Conservation (phyloP, 2,113 vertebrate species). For the Phalacrocorax pelagicus region DNA sequence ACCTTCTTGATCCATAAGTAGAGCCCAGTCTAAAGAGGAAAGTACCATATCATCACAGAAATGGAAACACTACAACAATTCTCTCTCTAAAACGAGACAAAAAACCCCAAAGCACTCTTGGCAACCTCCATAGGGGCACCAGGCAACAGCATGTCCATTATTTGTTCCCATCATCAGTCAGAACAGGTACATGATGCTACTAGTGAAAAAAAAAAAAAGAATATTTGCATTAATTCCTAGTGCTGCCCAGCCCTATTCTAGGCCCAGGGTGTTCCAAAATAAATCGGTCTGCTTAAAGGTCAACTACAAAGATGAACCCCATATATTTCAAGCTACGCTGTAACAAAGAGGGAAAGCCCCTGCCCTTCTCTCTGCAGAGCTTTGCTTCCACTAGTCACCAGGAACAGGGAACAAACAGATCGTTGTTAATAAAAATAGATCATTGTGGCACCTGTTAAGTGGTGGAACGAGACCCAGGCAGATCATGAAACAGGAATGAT, state of each 20-base stretch:
- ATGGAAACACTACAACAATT: neutral
- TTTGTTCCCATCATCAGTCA: neutral
- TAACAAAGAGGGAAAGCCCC: neutral
- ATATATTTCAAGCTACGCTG: neutral
- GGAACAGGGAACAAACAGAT: neutral
- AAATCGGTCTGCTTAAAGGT: neutral
- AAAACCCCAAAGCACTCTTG: neutral
- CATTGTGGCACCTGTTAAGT: too few relatives aligned
- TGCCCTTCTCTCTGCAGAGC: neutral
- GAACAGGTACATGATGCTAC: neutral
- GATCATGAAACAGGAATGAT: conserved; percentile 38
- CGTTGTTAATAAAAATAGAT: neutral
- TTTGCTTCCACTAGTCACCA: neutral
- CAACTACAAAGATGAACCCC: neutral
- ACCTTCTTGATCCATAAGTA: neutral
- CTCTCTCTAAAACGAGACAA: neutral
- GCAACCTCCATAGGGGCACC: neutral
- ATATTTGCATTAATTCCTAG: neutral
- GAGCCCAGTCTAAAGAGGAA: neutral
- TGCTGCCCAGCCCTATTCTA: neutral
- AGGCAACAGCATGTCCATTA: neutral
- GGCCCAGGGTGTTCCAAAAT: neutral
- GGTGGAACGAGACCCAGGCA: neutral
- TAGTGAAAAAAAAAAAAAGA: neutral
- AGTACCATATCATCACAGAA: neutral